A percentile compares a stretch with the other conserved stretches of the same genome.
Conservation (phyloP, 2,888 invertebrate species). For the Argyresthia albistria region DNA sequence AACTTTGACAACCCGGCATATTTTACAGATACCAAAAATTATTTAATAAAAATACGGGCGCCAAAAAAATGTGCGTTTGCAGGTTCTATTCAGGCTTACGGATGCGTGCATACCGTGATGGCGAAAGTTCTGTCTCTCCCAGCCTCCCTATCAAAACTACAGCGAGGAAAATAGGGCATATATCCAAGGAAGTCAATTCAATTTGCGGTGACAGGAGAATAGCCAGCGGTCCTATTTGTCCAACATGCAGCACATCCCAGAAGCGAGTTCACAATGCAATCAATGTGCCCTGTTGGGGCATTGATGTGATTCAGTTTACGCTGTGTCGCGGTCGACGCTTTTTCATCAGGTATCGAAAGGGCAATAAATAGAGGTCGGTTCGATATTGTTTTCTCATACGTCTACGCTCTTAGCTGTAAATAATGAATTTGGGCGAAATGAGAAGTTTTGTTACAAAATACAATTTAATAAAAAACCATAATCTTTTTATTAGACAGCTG, state of each 20-base stretch:
- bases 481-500: too few relatives aligned
- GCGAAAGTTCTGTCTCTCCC: conserved; percentile 10
- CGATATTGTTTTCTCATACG: too few relatives aligned
- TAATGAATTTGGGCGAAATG: too few relatives aligned
- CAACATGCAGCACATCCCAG: conserved; percentile 22
- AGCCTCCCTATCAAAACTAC: conserved; percentile 19
- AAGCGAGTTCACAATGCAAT: conserved; percentile 3
- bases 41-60: not conserved
- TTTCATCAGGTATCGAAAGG: too few relatives aligned
- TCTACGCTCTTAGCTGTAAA: too few relatives aligned
- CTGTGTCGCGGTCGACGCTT: too few relatives aligned
- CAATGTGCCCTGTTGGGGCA: conserved; percentile 9
- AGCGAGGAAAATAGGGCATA: conserved; percentile 22
- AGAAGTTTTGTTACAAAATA: too few relatives aligned
- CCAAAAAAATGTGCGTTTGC: not conserved
- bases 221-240: conserved; percentile 43
- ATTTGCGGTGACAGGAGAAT: conserved; percentile 44
- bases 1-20: too few relatives aligned
- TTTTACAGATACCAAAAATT: not conserved
- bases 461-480: too few relatives aligned
- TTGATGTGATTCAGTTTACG: conserved; percentile 14
- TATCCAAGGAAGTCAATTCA: conserved; percentile 44
- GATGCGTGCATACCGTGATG: not conserved
- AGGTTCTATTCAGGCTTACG: not conserved
- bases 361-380: too few relatives aligned